Evolutionary conservation across 2,797 vertebrate genomes (phyloP), one percentile per base, ranked within the genome.

Genomic region (Momotus momota): DNA sequence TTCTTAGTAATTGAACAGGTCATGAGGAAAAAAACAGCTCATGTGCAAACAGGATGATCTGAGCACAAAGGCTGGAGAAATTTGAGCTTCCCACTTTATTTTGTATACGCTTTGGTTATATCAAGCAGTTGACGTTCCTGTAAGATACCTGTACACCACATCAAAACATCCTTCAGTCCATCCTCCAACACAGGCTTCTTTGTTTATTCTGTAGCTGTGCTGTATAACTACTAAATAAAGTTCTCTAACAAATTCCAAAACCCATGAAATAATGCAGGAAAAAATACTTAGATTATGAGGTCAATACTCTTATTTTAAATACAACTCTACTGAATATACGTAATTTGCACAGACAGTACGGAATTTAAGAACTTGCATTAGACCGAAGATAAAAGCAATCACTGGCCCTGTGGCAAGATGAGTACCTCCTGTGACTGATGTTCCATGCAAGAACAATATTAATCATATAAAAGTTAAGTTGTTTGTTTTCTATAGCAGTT

Each of bases 241-340:
- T 43, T 71, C 40, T 86, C 61, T 70, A 66, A 65, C 33, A 65
- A 81, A 55, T 72, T 81, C 81, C 81, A 51, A 88, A 90, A 65
- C 40, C 55, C 43, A 23, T 49, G 27, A 90, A 90, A 70, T 82
- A 88, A 64, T 31, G 27, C 20, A 80, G 61, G 40, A 84, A 35
- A 35, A 35, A 35, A 7, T 54, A 71, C 58, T 33, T 61, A 26
- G 41, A 57, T 84, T 84, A 55, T 57, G 66, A 92, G 51, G 33
- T 94, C 48, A 86, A 21, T 70, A 80, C 61, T 88, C 49, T 41
- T 73, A 77, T 93, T 95, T 94, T 72, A 90, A 95, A 80, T 77
- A 93, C 29, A 79, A 12, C 55, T 86, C 25, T n/a, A 83, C 19
- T 60, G 41, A 66, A 18, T 67, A n/a, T 84, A 78, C 41, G 71